A percentile compares a stretch with the other conserved stretches of the same genome.
phyloP scores from a whole-genome alignment of 1,140 invertebrate genomes.

The Drosophila chauvacae region DNA sequence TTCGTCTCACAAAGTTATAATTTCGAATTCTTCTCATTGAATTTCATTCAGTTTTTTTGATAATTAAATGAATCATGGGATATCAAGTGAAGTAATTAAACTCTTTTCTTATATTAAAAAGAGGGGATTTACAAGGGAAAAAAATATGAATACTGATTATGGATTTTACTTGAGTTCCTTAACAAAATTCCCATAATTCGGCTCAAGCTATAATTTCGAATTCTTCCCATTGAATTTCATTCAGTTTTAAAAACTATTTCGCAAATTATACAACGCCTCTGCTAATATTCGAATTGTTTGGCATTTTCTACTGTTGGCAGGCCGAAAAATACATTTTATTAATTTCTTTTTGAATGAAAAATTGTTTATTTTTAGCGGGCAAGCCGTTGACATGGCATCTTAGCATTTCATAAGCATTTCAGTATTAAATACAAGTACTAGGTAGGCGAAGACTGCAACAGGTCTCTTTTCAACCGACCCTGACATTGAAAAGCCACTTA shows the following conservation, averaged over 20 bases:
- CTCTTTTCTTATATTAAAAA: background rate
- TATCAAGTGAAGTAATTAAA: background rate
- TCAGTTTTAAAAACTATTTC: constrained; percentile 4
- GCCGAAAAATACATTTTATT: constrained; percentile 33
- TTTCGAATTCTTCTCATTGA: background rate
- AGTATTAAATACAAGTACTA: constrained; percentile 2
- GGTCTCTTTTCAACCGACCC: constrained; percentile 24
- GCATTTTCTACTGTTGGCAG: constrained; percentile 15
- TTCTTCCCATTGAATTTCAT: constrained; percentile 6
- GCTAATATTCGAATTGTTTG: constrained; percentile 1
- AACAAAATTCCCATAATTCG: background rate
- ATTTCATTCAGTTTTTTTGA: constrained; percentile 2
- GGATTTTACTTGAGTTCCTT: background rate
- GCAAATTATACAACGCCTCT: constrained; percentile 14
- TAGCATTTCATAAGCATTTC: constrained; percentile 13
- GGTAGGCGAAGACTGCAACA: constrained; percentile 15
- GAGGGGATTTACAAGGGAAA: background rate
- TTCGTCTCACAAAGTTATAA: background rate
- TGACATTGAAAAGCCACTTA: constrained; percentile 60
- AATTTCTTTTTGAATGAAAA: constrained; percentile 24
- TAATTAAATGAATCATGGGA: constrained; percentile 15
- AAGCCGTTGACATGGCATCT: constrained; percentile 53
- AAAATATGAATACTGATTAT: background rate
- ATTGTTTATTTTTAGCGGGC: constrained; percentile 33
- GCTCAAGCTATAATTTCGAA: background rate